phyloP scores from a whole-genome alignment of 1,140 invertebrate species.

The Halyomorpha halys region DNA sequence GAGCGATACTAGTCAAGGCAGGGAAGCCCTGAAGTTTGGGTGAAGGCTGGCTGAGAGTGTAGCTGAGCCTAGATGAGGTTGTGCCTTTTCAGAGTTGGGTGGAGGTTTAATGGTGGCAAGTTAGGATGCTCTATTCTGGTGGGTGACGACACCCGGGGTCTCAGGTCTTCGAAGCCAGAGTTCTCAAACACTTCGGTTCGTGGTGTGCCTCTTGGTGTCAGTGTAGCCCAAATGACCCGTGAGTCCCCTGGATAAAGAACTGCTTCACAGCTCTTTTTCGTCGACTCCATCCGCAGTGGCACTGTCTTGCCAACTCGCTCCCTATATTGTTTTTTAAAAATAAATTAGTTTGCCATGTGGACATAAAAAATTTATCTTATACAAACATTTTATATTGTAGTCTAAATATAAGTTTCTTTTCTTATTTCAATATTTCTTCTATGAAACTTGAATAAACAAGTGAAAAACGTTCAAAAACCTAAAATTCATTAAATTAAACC shows the following conservation, averaged over 20 bases:
- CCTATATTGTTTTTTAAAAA: neutral
- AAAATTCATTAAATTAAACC: too few species aligned
- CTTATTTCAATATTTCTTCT: too few species aligned
- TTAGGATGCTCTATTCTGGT: conserved; percentile 70
- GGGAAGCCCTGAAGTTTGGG: neutral
- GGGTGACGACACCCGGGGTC: conserved; percentile 49
- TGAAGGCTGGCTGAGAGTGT: conserved; percentile 8
- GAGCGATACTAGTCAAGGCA: neutral
- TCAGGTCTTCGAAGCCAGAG: conserved; percentile 58
- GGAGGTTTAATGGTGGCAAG: conserved; percentile 59
- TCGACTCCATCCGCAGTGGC: conserved; percentile 18
- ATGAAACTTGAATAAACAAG: too few species aligned
- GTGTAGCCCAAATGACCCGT: conserved; percentile 68
- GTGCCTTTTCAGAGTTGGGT: conserved; percentile 38
- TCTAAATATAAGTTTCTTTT: too few species aligned
- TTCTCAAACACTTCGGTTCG: conserved; percentile 44
- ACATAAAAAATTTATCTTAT: too few species aligned
- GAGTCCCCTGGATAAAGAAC: conserved; percentile 48
- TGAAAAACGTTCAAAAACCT: too few species aligned
- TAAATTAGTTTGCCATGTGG: neutral
- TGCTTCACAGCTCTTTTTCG: conserved; percentile 36
- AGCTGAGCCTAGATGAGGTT: conserved; percentile 11
- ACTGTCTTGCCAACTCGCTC: conserved; percentile 30
- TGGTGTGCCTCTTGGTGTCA: conserved; percentile 63
- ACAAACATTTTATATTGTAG: too few species aligned